These are phyloP conservation scores for Rugalucina vietnamica DNA, from an alignment of 2,888 invertebrate genomes.

Conservation along the genomic window DNA sequence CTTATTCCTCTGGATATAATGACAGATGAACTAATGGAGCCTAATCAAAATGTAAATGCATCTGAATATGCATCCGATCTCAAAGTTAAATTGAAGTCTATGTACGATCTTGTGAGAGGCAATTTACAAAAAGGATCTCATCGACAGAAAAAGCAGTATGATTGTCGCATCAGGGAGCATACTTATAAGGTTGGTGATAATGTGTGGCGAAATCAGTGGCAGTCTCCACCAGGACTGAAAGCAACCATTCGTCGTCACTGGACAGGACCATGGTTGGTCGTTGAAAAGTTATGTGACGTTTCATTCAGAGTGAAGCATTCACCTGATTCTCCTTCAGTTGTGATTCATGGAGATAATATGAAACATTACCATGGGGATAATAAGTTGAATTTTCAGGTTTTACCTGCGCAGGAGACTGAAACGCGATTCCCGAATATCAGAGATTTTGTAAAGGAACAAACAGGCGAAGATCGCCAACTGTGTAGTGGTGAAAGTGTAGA, in stretches of 20 bases:
- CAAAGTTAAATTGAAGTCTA: too few species aligned
- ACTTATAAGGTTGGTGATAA: neutral
- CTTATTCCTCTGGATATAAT: neutral
- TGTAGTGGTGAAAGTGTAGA: neutral
- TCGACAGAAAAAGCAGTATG: too few species aligned
- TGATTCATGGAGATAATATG: slow-evolving; percentile 35
- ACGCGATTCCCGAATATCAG: neutral
- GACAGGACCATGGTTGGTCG: slow-evolving; percentile 42
- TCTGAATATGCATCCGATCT: too few species aligned
- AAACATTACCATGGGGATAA: neutral
- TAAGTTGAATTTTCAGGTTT: neutral
- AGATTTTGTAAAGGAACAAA: neutral
- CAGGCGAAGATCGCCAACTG: neutral
- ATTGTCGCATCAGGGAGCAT: neutral
- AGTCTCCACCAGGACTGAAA: slow-evolving; percentile 11
- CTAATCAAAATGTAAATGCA: too few species aligned
- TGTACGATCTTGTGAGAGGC: too few species aligned
- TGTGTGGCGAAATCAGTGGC: neutral
- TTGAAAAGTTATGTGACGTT: slow-evolving; percentile 13
- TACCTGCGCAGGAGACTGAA: neutral
- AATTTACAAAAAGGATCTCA: too few species aligned
- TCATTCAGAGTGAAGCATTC: slow-evolving; percentile 27
- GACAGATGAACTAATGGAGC: neutral
- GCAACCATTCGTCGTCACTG: slow-evolving; percentile 22
- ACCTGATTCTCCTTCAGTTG: slow-evolving; percentile 16